These are phyloP conservation scores for Leptoteleia sp. DNA, from an alignment of 1,140 invertebrate species.

Conservation along the genomic window DNA sequence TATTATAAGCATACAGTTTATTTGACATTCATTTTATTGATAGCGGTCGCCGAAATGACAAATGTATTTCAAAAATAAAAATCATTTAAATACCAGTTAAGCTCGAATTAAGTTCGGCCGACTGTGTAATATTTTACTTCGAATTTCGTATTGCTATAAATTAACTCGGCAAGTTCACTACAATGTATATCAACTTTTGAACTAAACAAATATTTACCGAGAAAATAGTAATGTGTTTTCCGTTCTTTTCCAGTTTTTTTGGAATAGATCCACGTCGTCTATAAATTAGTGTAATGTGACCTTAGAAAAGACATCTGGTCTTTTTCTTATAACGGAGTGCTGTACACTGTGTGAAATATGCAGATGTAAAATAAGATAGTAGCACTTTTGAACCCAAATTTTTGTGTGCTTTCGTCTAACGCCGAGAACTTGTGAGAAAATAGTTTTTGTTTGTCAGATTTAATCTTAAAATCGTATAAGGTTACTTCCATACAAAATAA, in stretches of 20 bases:
- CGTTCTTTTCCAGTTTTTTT: slow-evolving; percentile 22
- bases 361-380: slow-evolving; percentile 52
- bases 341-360: slow-evolving; percentile 54
- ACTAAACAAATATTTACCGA: slow-evolving; percentile 30
- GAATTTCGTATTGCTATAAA: slow-evolving; percentile 4
- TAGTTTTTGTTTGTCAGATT: background rate
- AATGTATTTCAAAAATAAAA: background rate
- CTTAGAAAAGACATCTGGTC: slow-evolving; percentile 47
- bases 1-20: too few species aligned
- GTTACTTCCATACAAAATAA: too few species aligned
- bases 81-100: background rate
- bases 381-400: slow-evolving; percentile 18
- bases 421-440: slow-evolving; percentile 4
- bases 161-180: background rate
- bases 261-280: slow-evolving; percentile 25
- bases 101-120: background rate
- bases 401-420: slow-evolving; percentile 18
- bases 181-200: slow-evolving; percentile 26
- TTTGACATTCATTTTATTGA: slow-evolving; percentile 17
- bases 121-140: background rate
- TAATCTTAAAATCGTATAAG: background rate
- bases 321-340: slow-evolving; percentile 50
- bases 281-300: slow-evolving; percentile 55
- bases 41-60: background rate
- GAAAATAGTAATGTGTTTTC: slow-evolving; percentile 43